Base-by-base conservation (phyloP, 2,113 vertebrate species). In the Riparia riparia region DNA sequence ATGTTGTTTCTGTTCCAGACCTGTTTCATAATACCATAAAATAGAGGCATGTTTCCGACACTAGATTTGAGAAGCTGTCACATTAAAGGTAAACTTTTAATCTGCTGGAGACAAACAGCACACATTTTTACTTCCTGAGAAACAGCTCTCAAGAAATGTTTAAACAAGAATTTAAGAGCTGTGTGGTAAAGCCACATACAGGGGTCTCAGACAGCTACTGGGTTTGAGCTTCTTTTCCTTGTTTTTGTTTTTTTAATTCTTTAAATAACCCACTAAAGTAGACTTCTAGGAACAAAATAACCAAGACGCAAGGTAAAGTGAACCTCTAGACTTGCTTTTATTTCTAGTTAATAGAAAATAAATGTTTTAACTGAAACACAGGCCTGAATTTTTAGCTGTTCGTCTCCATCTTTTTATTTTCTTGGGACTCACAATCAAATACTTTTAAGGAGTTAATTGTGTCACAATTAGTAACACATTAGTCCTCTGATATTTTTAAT, bases 151-250 rank as follows among this genome's bases (percentile, higher is more conserved):
- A 57, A 96, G 63, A 96, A 96, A 97, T 92, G 91, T 96, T 97
- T 97, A 96, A 97, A 97, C 88, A 97, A 97, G 97, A 97, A 92
- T 97, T 98, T 96, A 97, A 95, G 91, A 97, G 91, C 86, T 95
- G 83, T 95, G 86, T 54, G 86, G 95, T 89, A 96, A 96, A 94
- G 88, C 78, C 73, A 91, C 74, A 65, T 31, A 69, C n/a, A 87
- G 69, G 77, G 71, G 77, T 92, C 89, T 94, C 79, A 54, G 56
- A 72, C 72, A 91, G 90, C 93, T 94, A 88, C 78, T 77, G 91
- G 63, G 54, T 83, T 93, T 94, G 68, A 94, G 81, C 39, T 91
- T 44, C 45, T 73, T 93, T 91, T 73, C 66, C 71, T 92, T 96
- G 77, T 56, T 96, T 49, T 47, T 89, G 63, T 57, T 86, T 91